Conservation (phyloP, 2,113 vertebrate genomes). For the Nothobranchius furzeri region DNA sequence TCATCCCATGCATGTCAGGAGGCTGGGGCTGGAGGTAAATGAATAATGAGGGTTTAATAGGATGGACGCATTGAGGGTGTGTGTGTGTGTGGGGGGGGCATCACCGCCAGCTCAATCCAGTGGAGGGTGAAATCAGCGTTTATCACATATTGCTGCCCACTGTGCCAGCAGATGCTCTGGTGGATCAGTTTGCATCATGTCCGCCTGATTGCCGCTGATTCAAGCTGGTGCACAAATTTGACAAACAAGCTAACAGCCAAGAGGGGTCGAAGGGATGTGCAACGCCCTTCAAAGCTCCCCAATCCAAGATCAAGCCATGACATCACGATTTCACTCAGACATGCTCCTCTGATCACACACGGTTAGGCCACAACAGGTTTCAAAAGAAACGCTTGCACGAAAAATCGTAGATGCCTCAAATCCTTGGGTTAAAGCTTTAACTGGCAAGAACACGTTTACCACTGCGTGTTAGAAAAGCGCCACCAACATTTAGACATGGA, state of each 20-base stretch:
- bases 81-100: conserved; percentile 56
- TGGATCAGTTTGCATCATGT: conserved; percentile 50
- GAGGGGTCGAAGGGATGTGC: conserved; percentile 13
- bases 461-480: too few species aligned
- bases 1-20: conserved; percentile 48
- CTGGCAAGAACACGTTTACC: too few species aligned
- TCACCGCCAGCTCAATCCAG: conserved; percentile 60
- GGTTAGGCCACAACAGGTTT: neutral
- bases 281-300: conserved; percentile 54
- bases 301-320: conserved; percentile 14
- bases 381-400: neutral
- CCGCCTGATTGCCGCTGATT: conserved; percentile 56
- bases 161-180: conserved; percentile 64
- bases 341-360: neutral
- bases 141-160: conserved; percentile 63
- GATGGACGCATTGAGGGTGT: conserved; percentile 48
- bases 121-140: conserved; percentile 75
- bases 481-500: too few species aligned
- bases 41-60: conserved; percentile 72
- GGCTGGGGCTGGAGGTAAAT: conserved; percentile 65
- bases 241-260: conserved; percentile 56
- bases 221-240: conserved; percentile 62
- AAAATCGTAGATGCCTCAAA: neutral
- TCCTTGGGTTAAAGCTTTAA: too few species aligned
- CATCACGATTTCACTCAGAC: conserved; percentile 1